phyloP scores from a whole-genome alignment of 2,888 invertebrate species.

The Amorpha juglandis region DNA sequence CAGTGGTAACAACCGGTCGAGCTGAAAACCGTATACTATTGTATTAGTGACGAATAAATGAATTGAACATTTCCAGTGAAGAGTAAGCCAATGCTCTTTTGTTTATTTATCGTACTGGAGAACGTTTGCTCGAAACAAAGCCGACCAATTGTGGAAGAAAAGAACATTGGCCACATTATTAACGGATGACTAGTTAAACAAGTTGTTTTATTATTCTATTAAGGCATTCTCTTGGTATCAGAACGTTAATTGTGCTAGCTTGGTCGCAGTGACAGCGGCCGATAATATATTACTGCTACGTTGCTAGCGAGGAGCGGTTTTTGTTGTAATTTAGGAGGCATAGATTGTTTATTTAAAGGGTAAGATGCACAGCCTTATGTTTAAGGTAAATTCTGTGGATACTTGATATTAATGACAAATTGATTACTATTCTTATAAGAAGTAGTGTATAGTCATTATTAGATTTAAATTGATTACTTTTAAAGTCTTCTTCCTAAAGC shows the following conservation, averaged over 20 bases:
- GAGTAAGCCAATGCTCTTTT: not conserved
- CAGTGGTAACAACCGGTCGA: no score
- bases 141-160: constrained; percentile 32
- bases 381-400: no score
- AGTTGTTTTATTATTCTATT: constrained; percentile 60
- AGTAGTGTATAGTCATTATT: no score
- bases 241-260: constrained; percentile 56
- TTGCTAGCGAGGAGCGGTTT: not conserved
- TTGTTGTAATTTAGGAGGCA: not conserved
- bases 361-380: no score
- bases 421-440: no score
- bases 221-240: constrained; percentile 43
- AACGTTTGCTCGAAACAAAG: constrained; percentile 22
- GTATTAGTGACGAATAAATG: not conserved
- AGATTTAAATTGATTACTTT: no score
- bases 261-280: not conserved
- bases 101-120: constrained; percentile 25
- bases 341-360: no score
- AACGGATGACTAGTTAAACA: constrained; percentile 37
- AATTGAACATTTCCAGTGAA: constrained; percentile 2
- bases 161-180: constrained; percentile 36
- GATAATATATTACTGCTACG: not conserved
- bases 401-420: not conserved
- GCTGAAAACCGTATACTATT: no score
- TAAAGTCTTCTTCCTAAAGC: no score